A percentile compares a stretch with the other conserved stretches of the same genome.
phyloP scores from a whole-genome alignment of 2,797 vertebrate species.

The Gastrophryne carolinensis region DNA sequence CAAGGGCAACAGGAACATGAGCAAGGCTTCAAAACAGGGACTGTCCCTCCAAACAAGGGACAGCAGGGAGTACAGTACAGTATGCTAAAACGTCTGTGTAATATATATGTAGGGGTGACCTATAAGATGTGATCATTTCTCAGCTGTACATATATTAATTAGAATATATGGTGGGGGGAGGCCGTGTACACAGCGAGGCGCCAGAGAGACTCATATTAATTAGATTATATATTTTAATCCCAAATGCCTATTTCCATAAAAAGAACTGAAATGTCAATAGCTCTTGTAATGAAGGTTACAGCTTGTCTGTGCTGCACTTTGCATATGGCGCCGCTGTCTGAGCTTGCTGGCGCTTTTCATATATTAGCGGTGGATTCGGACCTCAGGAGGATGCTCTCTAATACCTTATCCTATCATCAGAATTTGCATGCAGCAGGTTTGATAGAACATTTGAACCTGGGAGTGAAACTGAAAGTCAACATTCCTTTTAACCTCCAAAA shows the following conservation, averaged over 20 bases:
- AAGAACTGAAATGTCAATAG: conserved; percentile 5
- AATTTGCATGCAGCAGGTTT: background rate
- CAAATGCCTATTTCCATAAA: conserved; percentile 23
- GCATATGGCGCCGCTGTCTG: background rate
- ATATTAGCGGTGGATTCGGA: background rate
- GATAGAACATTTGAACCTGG: background rate
- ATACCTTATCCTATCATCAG: background rate
- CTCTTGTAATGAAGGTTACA: conserved; percentile 33
- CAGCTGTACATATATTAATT: too few species aligned
- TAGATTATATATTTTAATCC: conserved; percentile 22
- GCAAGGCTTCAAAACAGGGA: too few species aligned
- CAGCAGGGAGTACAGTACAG: too few species aligned
- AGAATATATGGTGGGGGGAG: too few species aligned
- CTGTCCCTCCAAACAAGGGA: too few species aligned
- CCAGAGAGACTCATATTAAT: conserved; percentile 25
- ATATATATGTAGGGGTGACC: too few species aligned
- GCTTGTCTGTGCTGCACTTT: background rate
- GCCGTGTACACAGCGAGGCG: too few species aligned
- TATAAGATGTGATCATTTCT: too few species aligned
- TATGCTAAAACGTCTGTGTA: too few species aligned
- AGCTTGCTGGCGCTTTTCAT: background rate
- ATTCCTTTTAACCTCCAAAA: too few species aligned
- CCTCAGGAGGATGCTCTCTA: background rate
- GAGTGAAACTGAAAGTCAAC: background rate
- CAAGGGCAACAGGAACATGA: too few species aligned